phyloP scores from a whole-genome alignment of 2,797 vertebrate species.

The Paguma larvata region DNA sequence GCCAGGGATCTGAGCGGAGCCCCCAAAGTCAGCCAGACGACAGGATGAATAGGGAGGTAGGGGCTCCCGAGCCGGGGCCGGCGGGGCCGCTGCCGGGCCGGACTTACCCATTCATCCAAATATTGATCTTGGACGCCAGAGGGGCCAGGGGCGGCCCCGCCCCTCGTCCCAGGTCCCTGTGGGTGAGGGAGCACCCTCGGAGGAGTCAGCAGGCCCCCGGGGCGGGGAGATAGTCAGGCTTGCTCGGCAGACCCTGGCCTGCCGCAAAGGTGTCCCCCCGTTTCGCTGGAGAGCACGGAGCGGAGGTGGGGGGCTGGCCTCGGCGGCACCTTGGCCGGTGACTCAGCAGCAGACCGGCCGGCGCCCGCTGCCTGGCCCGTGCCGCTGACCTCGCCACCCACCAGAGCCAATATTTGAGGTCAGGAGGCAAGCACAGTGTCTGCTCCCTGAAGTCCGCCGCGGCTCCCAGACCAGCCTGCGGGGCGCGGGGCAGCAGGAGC shows the following conservation, averaged over 20 bases:
- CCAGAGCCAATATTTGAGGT: slow-evolving; percentile 68
- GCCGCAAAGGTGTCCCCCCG: neutral
- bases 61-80: neutral
- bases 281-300: too few relatives aligned
- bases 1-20: rapidly evolving
- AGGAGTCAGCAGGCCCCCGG: rapidly evolving
- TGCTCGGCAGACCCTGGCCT: rapidly evolving
- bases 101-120: neutral
- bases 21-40: rapidly evolving
- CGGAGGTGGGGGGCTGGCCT: neutral
- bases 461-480: rapidly evolving
- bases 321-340: neutral
- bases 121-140: neutral
- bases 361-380: neutral
- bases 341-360: neutral
- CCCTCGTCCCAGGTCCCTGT: rapidly evolving
- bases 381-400: slow-evolving; percentile 56
- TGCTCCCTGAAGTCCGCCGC: neutral
- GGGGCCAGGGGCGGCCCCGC: neutral
- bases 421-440: slow-evolving; percentile 3
- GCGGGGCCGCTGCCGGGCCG: neutral
- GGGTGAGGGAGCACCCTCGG: rapidly evolving
- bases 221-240: too few relatives aligned
- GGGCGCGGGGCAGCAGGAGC: rapidly evolving
- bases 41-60: rapidly evolving